Percentiles rank a stretch among this genome's conserved stretches.
phyloP scores from a whole-genome alignment of 2,888 invertebrate genomes.

The Oxyteleia sp. region DNA sequence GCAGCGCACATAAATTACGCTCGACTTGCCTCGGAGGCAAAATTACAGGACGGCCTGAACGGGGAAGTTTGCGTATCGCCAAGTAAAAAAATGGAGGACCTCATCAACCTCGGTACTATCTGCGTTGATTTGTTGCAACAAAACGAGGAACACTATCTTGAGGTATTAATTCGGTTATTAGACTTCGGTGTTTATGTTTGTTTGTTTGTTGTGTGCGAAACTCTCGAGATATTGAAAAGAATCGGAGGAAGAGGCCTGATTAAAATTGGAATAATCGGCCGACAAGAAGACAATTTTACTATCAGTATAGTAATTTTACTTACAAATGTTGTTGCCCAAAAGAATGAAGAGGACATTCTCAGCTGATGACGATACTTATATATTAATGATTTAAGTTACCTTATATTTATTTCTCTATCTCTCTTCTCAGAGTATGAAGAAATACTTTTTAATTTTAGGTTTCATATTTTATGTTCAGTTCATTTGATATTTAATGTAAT shows the following conservation, averaged over 20 bases:
- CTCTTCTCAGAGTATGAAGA: constrained; percentile 39
- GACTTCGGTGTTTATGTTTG: constrained; percentile 82
- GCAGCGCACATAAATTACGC: constrained; percentile 99
- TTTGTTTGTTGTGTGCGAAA: constrained; percentile 79
- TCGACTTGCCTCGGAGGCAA: constrained; percentile 97
- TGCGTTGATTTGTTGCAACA: constrained; percentile 99
- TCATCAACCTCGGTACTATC: constrained; percentile 98
- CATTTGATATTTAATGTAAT: constrained; percentile 69
- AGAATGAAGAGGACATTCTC: constrained; percentile 62
- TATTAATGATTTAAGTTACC: constrained; percentile 50
- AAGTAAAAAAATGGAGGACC: constrained; percentile 97
- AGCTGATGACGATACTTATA: constrained; percentile 67
- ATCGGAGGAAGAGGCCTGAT: constrained; percentile 53
- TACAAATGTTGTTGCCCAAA: constrained; percentile 30
- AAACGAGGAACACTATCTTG: constrained; percentile 99
- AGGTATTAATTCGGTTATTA: constrained; percentile 91
- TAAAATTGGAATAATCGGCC: constrained; percentile 83
- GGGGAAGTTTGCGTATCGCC: constrained; percentile 95
- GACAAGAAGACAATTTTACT: constrained; percentile 81
- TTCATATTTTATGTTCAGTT: constrained; percentile 53
- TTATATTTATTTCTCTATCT: constrained; percentile 50
- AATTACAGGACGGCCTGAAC: constrained; percentile 95
- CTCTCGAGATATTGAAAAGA: constrained; percentile 78
- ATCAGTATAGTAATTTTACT: constrained; percentile 21
- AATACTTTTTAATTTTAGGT: constrained; percentile 50